Conservation (phyloP, 2,113 vertebrate genomes). For the Glaucomys volans region DNA sequence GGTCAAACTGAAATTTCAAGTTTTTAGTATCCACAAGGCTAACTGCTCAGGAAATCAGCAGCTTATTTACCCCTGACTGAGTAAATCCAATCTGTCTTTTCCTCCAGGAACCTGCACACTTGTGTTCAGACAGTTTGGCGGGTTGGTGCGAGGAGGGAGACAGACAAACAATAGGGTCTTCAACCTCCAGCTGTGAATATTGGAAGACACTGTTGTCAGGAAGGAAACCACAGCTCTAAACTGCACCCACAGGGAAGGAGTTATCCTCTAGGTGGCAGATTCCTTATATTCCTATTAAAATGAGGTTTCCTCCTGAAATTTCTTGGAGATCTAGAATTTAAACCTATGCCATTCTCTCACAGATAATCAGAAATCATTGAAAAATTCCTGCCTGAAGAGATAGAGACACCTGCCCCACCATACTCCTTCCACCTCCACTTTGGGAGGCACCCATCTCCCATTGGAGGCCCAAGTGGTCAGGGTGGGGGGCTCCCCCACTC, state of each 20-base stretch:
- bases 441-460: not conserved
- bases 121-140: not conserved
- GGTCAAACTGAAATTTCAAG: not conserved
- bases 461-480: not conserved
- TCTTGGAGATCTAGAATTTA: not conserved
- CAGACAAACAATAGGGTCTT: not conserved
- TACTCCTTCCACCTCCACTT: not conserved
- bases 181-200: not conserved
- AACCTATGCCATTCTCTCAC: not conserved
- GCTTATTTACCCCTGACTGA: not conserved
- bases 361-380: not conserved
- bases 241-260: not conserved
- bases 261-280: not conserved
- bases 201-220: not conserved
- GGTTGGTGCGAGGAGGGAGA: not conserved
- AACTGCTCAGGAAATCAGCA: not conserved
- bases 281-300: not conserved
- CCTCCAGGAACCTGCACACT: not conserved
- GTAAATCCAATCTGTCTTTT: not conserved
- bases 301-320: not conserved
- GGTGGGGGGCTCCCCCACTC: slow-evolving; percentile 69
- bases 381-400: not conserved
- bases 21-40: not conserved
- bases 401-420: not conserved
- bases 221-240: not conserved